Evolutionary conservation across 2,797 vertebrate genomes (phyloP).

Genomic region (Pangasius macronema): DNA sequence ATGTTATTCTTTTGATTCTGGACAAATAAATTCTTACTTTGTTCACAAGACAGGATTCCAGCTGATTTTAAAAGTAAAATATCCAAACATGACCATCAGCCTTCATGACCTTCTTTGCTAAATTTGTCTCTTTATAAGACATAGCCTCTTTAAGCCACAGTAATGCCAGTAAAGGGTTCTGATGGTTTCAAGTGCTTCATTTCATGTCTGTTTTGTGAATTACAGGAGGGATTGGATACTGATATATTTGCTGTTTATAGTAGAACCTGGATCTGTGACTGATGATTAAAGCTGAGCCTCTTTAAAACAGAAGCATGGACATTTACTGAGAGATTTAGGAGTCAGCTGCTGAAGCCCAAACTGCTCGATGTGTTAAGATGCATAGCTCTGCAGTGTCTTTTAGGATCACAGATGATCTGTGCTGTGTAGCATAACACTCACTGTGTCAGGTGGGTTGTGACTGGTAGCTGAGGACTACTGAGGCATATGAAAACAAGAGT

Average conservation of each 20-base stretch:
- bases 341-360: slow-evolving; percentile 40
- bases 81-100: neutral
- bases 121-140: neutral
- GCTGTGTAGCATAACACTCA: slow-evolving; percentile 36
- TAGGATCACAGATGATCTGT: slow-evolving; percentile 43
- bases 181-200: slow-evolving; percentile 31
- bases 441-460: slow-evolving; percentile 37
- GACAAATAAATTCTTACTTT: neutral
- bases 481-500: slow-evolving; percentile 42
- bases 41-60: neutral
- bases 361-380: slow-evolving; percentile 24
- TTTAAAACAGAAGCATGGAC: slow-evolving; percentile 30
- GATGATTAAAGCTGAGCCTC: slow-evolving; percentile 40
- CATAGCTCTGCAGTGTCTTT: slow-evolving; percentile 1
- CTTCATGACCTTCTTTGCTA: neutral
- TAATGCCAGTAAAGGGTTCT: slow-evolving; percentile 1
- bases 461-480: slow-evolving; percentile 16
- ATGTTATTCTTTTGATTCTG: neutral
- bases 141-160: neutral
- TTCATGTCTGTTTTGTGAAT: slow-evolving; percentile 20
- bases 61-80: neutral
- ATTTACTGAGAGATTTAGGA: neutral
- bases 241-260: slow-evolving; percentile 45
- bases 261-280: slow-evolving; percentile 10
- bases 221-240: slow-evolving; percentile 32